phyloP scores from a whole-genome alignment of 2,113 vertebrate species.

The Prochilodus magdalenae region DNA sequence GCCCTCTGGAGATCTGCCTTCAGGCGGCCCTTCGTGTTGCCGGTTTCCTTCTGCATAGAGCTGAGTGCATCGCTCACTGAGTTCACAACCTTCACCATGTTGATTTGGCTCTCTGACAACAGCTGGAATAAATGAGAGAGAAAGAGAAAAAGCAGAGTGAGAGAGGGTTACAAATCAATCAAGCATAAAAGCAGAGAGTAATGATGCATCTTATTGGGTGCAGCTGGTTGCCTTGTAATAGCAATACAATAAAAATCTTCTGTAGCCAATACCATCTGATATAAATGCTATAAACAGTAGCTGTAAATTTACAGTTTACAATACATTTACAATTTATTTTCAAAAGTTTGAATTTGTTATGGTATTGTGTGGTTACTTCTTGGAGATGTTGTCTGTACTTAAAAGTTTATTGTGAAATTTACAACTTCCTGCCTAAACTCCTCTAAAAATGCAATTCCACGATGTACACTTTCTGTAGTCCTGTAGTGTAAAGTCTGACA shows the following conservation, averaged over 20 bases:
- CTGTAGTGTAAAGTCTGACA: no score
- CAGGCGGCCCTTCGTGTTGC: constrained; percentile 72
- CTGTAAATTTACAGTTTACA: background rate
- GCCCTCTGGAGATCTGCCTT: constrained; percentile 82
- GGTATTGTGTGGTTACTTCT: background rate
- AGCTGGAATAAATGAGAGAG: constrained; percentile 73
- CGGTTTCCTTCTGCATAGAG: constrained; percentile 83
- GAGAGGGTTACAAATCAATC: background rate
- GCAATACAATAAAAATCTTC: background rate
- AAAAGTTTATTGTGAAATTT: no score
- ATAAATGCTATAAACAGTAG: background rate
- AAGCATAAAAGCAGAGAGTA: background rate
- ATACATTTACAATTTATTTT: no score
- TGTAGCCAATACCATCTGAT: background rate
- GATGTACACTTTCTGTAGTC: no score
- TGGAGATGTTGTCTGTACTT: no score
- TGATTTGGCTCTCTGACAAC: constrained; percentile 85
- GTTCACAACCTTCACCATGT: constrained; percentile 83
- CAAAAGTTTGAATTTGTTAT: no score
- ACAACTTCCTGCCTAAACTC: no score
- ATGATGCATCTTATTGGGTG: constrained; percentile 5
- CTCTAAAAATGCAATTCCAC: no score
- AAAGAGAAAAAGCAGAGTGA: background rate
- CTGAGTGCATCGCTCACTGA: constrained; percentile 84
- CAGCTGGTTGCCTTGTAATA: background rate